A percentile compares a stretch with the other conserved stretches of the same genome.
Conservation (phyloP, 2,888 invertebrate species). For the Eupithecia subumbrata region DNA sequence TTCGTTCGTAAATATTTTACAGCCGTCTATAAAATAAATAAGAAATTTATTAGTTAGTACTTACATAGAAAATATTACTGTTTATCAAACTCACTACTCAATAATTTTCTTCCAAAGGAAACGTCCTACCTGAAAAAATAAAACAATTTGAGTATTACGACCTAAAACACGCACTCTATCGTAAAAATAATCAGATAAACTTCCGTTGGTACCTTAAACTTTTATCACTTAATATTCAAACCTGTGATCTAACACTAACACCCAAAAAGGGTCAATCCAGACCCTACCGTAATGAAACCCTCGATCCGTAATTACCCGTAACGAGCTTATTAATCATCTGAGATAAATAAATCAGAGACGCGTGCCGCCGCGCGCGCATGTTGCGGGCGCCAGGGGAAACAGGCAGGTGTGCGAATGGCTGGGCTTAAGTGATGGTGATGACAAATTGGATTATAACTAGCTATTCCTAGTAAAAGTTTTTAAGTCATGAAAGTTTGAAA, state of each 20-base stretch:
- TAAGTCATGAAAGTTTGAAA: not conserved
- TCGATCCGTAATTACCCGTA: conserved; percentile 65
- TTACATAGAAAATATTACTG: too few species aligned
- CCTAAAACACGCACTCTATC: not conserved
- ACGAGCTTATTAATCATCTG: conserved; percentile 75
- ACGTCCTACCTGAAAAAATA: too few species aligned
- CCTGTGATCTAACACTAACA: not conserved
- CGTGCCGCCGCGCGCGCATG: conserved; percentile 35
- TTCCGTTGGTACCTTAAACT: not conserved
- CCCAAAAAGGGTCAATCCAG: not conserved
- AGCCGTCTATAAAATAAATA: too few species aligned
- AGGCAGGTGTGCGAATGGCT: not conserved
- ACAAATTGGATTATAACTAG: not conserved
- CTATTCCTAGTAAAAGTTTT: not conserved
- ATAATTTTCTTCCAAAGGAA: too few species aligned
- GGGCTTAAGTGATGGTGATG: not conserved
- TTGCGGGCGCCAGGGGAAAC: not conserved
- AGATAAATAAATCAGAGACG: conserved; percentile 62
- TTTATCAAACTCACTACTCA: too few species aligned
- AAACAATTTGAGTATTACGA: not conserved
- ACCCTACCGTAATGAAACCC: conserved; percentile 39
- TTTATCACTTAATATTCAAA: not conserved
- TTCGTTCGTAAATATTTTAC: too few species aligned
- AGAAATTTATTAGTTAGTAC: not conserved
- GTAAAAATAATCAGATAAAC: not conserved